Evolutionary conservation across 1,140 invertebrate species (phyloP).

Genomic region (Metopolophium dirhodum): DNA sequence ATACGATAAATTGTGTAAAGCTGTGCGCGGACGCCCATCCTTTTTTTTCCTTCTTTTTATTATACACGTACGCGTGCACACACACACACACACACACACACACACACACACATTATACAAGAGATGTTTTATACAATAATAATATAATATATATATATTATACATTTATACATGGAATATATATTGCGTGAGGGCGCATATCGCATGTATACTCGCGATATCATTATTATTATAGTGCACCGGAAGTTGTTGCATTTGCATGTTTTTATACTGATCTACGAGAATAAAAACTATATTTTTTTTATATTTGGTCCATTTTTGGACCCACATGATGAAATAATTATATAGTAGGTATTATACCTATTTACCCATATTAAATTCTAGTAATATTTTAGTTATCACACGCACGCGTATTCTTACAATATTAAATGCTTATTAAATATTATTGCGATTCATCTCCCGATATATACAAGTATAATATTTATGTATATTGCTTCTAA

Average conservation of each 20-base stretch:
- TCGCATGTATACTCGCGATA: neutral
- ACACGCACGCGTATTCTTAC: neutral
- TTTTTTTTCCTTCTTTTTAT: constrained; percentile 44
- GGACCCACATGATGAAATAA: neutral
- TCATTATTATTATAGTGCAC: neutral
- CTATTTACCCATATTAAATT: neutral
- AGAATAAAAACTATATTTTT: neutral
- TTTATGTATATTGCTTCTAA: neutral
- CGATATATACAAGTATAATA: neutral
- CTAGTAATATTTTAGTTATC: neutral
- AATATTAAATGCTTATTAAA: neutral
- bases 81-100: neutral
- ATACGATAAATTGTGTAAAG: constrained; percentile 56
- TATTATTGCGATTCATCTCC: neutral
- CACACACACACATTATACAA: neutral
- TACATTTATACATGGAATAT: neutral
- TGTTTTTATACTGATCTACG: neutral
- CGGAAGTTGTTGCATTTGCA: neutral
- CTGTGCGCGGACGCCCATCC: constrained; percentile 38
- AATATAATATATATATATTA: neutral
- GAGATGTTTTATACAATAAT: neutral
- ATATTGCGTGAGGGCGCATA: neutral
- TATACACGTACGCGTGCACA: neutral
- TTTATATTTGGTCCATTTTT: neutral
- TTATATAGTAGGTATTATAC: neutral